Base-by-base conservation (phyloP, 2,797 vertebrate species). In the Alcedo atthis region DNA sequence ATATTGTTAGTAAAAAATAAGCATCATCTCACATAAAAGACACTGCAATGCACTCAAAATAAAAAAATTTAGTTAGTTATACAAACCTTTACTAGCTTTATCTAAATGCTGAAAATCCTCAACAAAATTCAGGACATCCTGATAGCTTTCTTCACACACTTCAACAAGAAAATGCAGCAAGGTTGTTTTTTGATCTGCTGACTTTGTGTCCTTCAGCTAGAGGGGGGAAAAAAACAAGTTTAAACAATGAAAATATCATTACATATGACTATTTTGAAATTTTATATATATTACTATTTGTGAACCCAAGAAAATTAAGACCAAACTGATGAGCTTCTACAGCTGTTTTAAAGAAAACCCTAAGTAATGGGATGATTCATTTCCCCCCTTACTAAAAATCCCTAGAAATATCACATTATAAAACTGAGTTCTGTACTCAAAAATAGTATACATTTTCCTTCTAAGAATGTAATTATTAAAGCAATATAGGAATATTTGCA, bases 161-260 rank as follows among this genome's bases (percentile, higher is more conserved):
- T 99, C 98, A 28, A 98, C 98, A 45, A 99, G 97, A 96, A 99
- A 99, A 97, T 99, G 98, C 43, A 99, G 98, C 45, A 99, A 96
- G 2, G 99, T 99, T 77, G 98, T 98, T 97, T 98, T 98, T 96
- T 99, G 99, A 97, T 99, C 99, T 42, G 98, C 97, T 0, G 99
- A 99, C 93, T 99, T 99, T 0, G 98, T 99, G 95, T 99, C 99
- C 90, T 99, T 99, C 28, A 99, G 95, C 99, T 99, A 97, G 54
- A 80, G 8, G 81, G 85, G 28, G 83, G 26, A 8, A 62, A 96
- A 33, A 45, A 58, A 10, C 57, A 48, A 76, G 37, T 40, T 70
- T 54, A 67, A 85, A 71, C 4, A 45, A 2, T 42, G 15, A 85
- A 58, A 73, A 16, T 77, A 55, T 83, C 4, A 87, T 93, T 92